Conservation (phyloP, 1,140 invertebrate genomes). For the Araneus ventricosus region DNA sequence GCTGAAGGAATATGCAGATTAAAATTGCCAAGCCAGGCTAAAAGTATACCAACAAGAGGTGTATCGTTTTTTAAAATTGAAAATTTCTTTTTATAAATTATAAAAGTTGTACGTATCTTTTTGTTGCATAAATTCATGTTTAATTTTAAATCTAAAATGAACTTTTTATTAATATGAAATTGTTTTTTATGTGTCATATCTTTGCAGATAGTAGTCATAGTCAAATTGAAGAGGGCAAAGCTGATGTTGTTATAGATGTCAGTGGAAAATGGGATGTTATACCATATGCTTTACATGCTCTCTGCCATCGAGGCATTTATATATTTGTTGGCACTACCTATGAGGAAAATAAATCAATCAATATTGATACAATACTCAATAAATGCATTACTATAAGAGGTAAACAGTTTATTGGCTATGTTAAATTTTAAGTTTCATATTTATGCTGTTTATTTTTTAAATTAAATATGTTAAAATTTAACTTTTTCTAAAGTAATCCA, state of each 20-base stretch:
- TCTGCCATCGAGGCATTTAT: conserved; percentile 79
- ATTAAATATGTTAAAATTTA: not conserved
- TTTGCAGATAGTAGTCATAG: not conserved
- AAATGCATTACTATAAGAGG: conserved; percentile 70
- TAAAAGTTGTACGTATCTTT: too few relatives aligned
- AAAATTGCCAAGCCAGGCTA: too few relatives aligned
- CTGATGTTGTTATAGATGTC: conserved; percentile 72
- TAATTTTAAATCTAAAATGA: not conserved
- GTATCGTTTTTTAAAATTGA: too few relatives aligned
- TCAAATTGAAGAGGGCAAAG: conserved; percentile 54
- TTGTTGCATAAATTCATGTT: too few relatives aligned
- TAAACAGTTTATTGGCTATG: not conserved
- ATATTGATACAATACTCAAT: conserved; percentile 58
- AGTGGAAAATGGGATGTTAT: conserved; percentile 65
- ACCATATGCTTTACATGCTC: conserved; percentile 46
- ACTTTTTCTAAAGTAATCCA: too few relatives aligned
- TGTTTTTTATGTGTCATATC: not conserved
- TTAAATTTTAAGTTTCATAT: not conserved
- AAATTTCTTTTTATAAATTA: too few relatives aligned
- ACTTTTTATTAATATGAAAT: not conserved
- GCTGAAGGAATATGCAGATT: too few relatives aligned
- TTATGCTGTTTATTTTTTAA: not conserved
- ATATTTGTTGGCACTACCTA: conserved; percentile 80
- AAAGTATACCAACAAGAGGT: too few relatives aligned
- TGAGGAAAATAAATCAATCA: conserved; percentile 64